Conservation (phyloP, 2,797 vertebrate species). For the Tachyglossus aculeatus region DNA sequence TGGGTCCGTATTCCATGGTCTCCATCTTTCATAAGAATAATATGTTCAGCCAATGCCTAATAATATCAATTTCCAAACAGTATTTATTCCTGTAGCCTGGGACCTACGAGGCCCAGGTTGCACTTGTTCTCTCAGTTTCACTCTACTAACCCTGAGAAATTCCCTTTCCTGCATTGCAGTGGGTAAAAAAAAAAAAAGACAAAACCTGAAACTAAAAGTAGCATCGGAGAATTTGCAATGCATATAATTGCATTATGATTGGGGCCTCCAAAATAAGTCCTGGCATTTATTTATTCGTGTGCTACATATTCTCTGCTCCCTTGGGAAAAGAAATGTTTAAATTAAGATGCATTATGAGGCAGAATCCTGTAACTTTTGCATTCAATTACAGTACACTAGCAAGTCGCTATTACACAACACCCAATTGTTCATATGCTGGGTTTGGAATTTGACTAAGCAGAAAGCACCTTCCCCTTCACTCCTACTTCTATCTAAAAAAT, state of each 20-base stretch:
- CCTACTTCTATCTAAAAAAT: not conserved
- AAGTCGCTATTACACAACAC: conserved; percentile 7
- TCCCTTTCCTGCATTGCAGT: conserved; percentile 8
- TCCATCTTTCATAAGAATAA: no score
- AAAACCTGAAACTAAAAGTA: conserved; percentile 16
- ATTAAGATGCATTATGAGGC: conserved; percentile 48
- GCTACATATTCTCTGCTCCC: conserved; percentile 25
- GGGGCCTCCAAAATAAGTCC: conserved; percentile 43
- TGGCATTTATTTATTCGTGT: conserved; percentile 53
- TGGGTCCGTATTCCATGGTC: no score
- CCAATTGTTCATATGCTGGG: conserved; percentile 24
- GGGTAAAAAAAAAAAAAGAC: conserved; percentile 25
- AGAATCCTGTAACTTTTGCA: conserved; percentile 10
- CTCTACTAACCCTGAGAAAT: not conserved
- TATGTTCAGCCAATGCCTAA: no score
- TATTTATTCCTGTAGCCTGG: no score
- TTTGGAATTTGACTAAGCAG: conserved; percentile 11
- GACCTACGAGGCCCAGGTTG: no score
- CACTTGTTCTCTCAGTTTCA: not conserved
- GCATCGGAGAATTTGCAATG: conserved; percentile 32
- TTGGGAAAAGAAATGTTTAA: conserved; percentile 35
- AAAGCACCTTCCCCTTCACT: not conserved
- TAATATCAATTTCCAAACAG: no score
- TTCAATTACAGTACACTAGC: conserved; percentile 19
- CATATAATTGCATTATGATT: conserved; percentile 33